Evolutionary conservation across 2,888 invertebrate species (phyloP), one percentile per base, ranked within the genome.

Genomic region (Nysson spinosus): DNA sequence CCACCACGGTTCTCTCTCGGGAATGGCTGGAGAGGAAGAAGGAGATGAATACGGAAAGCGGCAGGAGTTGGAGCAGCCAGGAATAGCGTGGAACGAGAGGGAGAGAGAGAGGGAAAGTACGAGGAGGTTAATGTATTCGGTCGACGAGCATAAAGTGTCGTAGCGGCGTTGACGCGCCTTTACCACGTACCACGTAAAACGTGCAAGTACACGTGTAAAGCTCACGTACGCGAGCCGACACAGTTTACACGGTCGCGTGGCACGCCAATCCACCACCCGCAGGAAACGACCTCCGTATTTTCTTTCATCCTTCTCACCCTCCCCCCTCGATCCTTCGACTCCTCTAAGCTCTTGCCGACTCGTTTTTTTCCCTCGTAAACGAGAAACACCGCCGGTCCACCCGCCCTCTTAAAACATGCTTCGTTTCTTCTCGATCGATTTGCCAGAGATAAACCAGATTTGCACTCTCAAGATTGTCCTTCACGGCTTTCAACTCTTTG

Each of bases 61-160:
- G 35, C 11, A 9, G n/a, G 30, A 44, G n/a, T n/a, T n/a, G n/a
- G n/a, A n/a, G n/a, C n/a, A n/a, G n/a, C n/a, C n/a, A n/a, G n/a
- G n/a, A n/a, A n/a, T n/a, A n/a, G n/a, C n/a, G n/a, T n/a, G 28
- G 24, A 32, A 26, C 32, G 19, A n/a, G 52, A 16, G 37, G 0
- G 9, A 19, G 12, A 16, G 34, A 5, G 2, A 16, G 39, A 39
- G 12, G 37, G 9, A 19, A 19, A 14, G 35, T 16, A 20, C 28
- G 68, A 55, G 55, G 50, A 50, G 60, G 61, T 75, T 75, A 58
- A 75, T 63, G 65, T 61, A 71, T 66, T 70, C 70, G 61, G 58
- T 62, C 56, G 62, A 39, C 62, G 63, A 61, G 72, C 58, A 49
- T 66, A 68, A 71, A 72, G 67, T 51, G 56, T 58, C 65, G 58